These are phyloP conservation scores for Chaetogeoica ovagalla DNA, from an alignment of 2,888 invertebrate species.

Conservation along the genomic window DNA sequence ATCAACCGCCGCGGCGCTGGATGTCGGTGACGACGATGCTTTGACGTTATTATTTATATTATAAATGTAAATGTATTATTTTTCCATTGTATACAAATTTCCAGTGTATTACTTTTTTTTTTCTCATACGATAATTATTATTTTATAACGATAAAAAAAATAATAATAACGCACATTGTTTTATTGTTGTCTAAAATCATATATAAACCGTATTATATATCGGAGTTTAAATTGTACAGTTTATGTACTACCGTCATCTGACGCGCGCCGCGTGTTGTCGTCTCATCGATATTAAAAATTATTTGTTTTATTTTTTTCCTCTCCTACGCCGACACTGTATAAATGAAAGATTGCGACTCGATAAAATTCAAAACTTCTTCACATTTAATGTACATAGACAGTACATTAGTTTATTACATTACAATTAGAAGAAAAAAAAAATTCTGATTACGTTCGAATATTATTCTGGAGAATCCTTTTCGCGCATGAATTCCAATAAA, in stretches of 20 bases:
- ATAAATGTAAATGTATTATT: background rate
- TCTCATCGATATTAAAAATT: no score
- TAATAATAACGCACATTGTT: background rate
- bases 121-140: background rate
- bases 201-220: background rate
- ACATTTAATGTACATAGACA: no score
- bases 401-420: no score
- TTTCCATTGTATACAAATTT: constrained; percentile 21
- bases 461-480: no score
- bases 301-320: background rate
- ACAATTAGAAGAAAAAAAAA: no score
- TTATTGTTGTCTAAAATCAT: constrained; percentile 26
- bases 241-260: background rate
- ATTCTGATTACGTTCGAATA: no score
- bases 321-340: no score
- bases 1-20: background rate
- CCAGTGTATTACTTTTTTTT: background rate
- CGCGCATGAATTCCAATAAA: no score
- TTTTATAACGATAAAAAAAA: constrained; percentile 7
- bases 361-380: no score
- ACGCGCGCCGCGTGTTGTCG: no score
- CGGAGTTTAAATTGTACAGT: background rate
- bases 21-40: no score
- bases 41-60: constrained; percentile 26
- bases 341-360: no score